Conservation (phyloP, 2,797 vertebrate genomes). For the Karalla daura region DNA sequence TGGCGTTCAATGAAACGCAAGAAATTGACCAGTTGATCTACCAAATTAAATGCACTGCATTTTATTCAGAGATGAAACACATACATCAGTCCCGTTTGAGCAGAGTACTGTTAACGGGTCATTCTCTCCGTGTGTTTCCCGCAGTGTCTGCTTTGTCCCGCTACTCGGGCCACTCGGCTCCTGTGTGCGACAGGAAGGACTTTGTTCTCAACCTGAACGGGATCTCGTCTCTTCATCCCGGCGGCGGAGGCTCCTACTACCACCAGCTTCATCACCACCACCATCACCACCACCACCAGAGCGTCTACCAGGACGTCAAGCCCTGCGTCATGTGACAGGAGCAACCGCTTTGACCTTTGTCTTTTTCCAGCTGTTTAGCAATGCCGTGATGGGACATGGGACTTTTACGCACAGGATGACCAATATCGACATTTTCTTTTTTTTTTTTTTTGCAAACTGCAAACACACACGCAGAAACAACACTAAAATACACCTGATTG, state of each 20-base stretch:
- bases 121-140: slow-evolving; percentile 60
- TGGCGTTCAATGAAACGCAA: no score
- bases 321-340: slow-evolving; percentile 91
- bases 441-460: no score
- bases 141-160: slow-evolving; percentile 93
- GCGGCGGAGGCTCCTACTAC: slow-evolving; percentile 90
- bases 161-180: slow-evolving; percentile 90
- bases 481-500: slow-evolving; percentile 4
- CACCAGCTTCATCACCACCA: slow-evolving; percentile 87
- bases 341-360: no score
- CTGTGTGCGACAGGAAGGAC: slow-evolving; percentile 94
- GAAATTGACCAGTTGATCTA: no score
- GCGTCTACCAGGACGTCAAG: slow-evolving; percentile 94
- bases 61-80: no score
- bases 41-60: no score
- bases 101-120: no score
- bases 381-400: neutral
- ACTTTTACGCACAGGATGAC: neutral
- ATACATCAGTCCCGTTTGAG: no score
- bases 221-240: slow-evolving; percentile 94
- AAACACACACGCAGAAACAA: slow-evolving; percentile 3
- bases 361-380: neutral
- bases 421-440: slow-evolving; percentile 24
- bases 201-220: slow-evolving; percentile 96
- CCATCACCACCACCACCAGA: slow-evolving; percentile 91